Conservation (phyloP, 1,140 invertebrate genomes). For the Thaumatotibia leucotreta region DNA sequence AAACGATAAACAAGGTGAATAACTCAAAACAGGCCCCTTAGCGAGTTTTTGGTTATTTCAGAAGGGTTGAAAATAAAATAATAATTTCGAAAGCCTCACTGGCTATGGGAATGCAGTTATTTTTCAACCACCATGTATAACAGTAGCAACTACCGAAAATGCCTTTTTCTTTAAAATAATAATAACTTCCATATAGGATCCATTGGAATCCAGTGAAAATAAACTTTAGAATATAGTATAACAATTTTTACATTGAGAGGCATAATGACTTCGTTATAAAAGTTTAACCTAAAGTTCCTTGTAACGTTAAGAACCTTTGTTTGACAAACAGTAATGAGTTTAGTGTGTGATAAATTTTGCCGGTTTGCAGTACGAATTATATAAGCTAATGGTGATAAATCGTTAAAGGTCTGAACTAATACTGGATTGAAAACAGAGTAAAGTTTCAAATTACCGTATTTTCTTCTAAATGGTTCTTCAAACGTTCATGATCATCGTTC, state of each 20-base stretch:
- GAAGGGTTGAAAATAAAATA: too few species aligned
- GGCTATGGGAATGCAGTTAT: too few species aligned
- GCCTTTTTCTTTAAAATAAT: too few species aligned
- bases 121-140: too few species aligned
- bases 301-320: not conserved
- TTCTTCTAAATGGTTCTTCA: constrained; percentile 37
- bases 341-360: not conserved
- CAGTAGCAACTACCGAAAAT: too few species aligned
- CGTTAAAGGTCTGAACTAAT: not conserved
- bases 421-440: not conserved
- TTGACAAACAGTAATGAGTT: not conserved
- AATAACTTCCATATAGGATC: too few species aligned
- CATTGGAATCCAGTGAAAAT: too few species aligned
- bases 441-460: constrained; percentile 45
- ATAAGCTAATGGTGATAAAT: not conserved
- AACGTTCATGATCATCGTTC: constrained; percentile 56
- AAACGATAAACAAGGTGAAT: too few species aligned
- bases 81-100: too few species aligned
- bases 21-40: too few species aligned
- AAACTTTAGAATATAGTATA: too few species aligned
- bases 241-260: not conserved
- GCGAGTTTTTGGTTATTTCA: too few species aligned
- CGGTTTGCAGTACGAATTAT: not conserved
- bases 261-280: not conserved
- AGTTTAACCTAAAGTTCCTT: not conserved